A percentile compares a stretch with the other conserved stretches of the same genome.
Conservation (phyloP, 1,140 invertebrate species). For the Cardiocondyla obscurior region DNA sequence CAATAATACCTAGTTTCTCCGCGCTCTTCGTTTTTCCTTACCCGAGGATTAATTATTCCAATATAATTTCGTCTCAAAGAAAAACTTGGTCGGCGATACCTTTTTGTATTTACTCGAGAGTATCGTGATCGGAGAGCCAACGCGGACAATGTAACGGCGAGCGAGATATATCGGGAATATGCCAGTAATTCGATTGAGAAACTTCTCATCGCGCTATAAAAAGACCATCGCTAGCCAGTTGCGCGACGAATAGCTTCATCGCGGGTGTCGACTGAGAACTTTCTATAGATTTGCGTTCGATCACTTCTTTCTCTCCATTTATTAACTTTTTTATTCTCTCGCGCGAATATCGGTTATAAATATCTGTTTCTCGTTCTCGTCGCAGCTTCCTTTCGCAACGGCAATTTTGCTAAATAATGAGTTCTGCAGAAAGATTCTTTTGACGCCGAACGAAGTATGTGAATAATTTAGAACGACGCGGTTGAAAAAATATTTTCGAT, state of each 20-base stretch:
- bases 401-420: slow-evolving; percentile 71
- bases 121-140: background rate
- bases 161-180: background rate
- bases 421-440: slow-evolving; percentile 75
- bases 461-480: slow-evolving; percentile 71
- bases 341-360: slow-evolving; percentile 68
- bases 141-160: background rate
- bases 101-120: slow-evolving; percentile 25
- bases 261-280: slow-evolving; percentile 56
- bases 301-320: slow-evolving; percentile 29
- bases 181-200: slow-evolving; percentile 60
- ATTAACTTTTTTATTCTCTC: too few relatives aligned
- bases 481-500: slow-evolving; percentile 74
- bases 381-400: background rate
- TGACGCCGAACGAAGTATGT: slow-evolving; percentile 60
- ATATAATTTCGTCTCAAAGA: slow-evolving; percentile 36
- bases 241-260: slow-evolving; percentile 18
- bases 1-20: background rate
- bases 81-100: background rate
- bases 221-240: slow-evolving; percentile 15
- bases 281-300: slow-evolving; percentile 58
- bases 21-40: background rate
- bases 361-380: slow-evolving; percentile 23
- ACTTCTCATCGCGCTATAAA: slow-evolving; percentile 22
- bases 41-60: slow-evolving; percentile 39